Conservation (phyloP, 2,113 vertebrate species). For the Corvus cornix region DNA sequence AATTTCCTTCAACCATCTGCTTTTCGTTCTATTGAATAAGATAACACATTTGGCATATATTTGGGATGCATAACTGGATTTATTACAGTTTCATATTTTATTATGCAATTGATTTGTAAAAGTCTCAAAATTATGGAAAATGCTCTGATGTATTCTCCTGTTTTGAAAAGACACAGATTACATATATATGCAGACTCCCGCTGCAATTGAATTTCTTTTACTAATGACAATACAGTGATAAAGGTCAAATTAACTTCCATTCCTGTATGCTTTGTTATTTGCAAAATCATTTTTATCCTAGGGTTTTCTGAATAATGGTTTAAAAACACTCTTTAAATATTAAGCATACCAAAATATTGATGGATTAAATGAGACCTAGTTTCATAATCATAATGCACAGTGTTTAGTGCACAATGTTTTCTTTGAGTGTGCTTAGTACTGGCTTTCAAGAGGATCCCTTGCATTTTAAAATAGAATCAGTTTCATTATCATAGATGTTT, state of each 20-base stretch:
- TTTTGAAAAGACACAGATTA: constrained; percentile 47
- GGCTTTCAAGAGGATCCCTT: constrained; percentile 33
- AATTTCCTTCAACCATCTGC: not conserved
- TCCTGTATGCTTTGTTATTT: constrained; percentile 30
- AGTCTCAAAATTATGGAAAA: not conserved
- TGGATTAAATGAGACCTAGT: constrained; percentile 59
- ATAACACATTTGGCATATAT: not conserved
- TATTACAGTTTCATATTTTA: not conserved
- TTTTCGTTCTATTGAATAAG: not conserved
- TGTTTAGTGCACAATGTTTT: constrained; percentile 16
- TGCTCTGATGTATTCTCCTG: not conserved
- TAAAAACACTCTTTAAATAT: constrained; percentile 65
- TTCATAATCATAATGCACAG: constrained; percentile 66
- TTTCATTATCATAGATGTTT: constrained; percentile 67
- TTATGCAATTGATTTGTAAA: not conserved
- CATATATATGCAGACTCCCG: not conserved
- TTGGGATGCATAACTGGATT: not conserved
- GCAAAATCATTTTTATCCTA: constrained; percentile 43
- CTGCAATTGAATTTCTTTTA: not conserved
- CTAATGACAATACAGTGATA: constrained; percentile 27
- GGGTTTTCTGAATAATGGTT: constrained; percentile 34
- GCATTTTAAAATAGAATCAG: constrained; percentile 64
- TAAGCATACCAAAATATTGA: constrained; percentile 50
- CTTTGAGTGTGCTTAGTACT: not conserved
- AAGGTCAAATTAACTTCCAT: constrained; percentile 53